These are phyloP conservation scores for Agrotis clavis DNA, from an alignment of 2,888 invertebrate genomes.

Conservation along the genomic window DNA sequence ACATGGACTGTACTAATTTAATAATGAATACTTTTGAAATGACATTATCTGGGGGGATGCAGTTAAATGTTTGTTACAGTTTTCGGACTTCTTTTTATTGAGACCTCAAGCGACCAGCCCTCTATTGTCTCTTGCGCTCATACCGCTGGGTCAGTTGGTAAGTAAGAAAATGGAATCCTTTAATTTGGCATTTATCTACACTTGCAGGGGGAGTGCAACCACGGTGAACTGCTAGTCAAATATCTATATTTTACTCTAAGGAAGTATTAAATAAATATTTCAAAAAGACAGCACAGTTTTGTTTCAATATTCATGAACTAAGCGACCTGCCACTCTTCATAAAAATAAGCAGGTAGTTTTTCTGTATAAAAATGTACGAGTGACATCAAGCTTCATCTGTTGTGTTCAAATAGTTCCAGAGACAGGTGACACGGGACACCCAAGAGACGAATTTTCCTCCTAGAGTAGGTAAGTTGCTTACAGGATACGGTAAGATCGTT, in stretches of 20 bases:
- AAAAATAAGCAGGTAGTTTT: not conserved
- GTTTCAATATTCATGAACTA: not conserved
- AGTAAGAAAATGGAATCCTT: too few species aligned
- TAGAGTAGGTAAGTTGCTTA: not conserved
- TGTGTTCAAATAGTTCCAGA: constrained; percentile 8
- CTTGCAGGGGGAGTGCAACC: too few species aligned
- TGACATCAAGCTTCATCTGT: not conserved
- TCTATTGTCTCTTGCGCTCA: too few species aligned
- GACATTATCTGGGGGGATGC: not conserved
- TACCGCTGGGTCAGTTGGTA: too few species aligned
- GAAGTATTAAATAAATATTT: not conserved
- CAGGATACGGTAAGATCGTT: not conserved
- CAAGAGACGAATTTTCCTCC: constrained; percentile 1
- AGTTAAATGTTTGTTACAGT: too few species aligned
- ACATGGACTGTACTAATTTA: too few species aligned
- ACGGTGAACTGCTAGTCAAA: too few species aligned
- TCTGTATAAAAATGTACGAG: not conserved
- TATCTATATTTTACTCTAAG: not conserved
- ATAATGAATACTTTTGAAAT: not conserved
- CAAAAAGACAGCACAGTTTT: not conserved
- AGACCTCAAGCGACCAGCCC: not conserved
- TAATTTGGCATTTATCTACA: too few species aligned
- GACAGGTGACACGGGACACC: not conserved
- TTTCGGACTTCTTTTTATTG: too few species aligned
- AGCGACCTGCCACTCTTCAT: not conserved